Evolutionary conservation across 2,113 vertebrate species (phyloP).

Genomic region (Falco punctatus): DNA sequence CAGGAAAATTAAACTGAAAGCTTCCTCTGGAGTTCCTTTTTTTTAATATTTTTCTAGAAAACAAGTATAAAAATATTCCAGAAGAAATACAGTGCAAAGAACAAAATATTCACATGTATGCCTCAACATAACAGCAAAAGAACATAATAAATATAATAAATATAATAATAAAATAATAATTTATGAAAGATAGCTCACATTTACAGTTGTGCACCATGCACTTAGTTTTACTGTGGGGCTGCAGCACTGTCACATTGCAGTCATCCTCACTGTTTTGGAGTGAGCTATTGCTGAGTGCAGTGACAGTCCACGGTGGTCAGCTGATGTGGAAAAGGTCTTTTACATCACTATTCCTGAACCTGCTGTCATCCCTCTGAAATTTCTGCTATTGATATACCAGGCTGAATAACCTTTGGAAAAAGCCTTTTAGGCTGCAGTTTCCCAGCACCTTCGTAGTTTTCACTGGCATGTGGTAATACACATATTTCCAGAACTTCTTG

Average conservation of each 20-base stretch:
- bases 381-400: neutral
- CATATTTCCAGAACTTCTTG: constrained; percentile 82
- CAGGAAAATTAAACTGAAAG: neutral
- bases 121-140: neutral
- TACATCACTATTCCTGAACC: neutral
- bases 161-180: neutral
- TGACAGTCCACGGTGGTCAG: neutral
- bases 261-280: neutral
- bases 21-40: neutral
- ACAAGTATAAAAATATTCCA: neutral
- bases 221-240: neutral
- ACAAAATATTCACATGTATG: neutral
- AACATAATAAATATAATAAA: neutral
- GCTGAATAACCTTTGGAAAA: neutral
- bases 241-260: neutral
- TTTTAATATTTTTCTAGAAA: neutral
- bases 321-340: neutral
- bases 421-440: constrained; percentile 2
- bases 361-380: neutral
- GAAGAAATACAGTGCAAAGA: neutral
- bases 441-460: neutral
- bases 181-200: neutral
- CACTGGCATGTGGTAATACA: constrained; percentile 82
- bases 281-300: neutral
- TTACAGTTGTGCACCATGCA: neutral